These are phyloP conservation scores for Zaprionus lineosus DNA, from an alignment of 2,888 invertebrate species.

Conservation along the genomic window DNA sequence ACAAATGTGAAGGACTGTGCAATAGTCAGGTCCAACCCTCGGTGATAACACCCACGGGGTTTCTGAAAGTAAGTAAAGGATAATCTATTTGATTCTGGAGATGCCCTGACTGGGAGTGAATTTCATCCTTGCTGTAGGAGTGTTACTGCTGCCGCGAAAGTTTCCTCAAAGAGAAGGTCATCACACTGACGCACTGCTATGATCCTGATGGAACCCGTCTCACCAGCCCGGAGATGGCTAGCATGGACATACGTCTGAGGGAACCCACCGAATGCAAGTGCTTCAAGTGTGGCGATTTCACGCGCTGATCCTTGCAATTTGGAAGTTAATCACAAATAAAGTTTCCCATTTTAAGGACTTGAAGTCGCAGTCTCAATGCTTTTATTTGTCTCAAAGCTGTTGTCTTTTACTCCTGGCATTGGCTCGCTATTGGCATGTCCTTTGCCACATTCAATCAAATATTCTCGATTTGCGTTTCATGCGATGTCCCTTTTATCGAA, in stretches of 20 bases:
- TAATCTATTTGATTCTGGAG: too few species aligned
- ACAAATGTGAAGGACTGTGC: constrained; percentile 96
- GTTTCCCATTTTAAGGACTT: constrained; percentile 5
- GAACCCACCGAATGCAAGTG: constrained; percentile 96
- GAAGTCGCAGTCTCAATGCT: constrained; percentile 9
- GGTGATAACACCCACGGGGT: constrained; percentile 93
- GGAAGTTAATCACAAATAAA: constrained; percentile 25
- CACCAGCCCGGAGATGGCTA: constrained; percentile 87
- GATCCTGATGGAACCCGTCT: constrained; percentile 93
- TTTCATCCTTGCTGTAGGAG: constrained; percentile 86
- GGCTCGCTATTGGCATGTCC: too few species aligned
- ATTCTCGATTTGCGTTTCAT: too few species aligned
- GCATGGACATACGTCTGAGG: constrained; percentile 91
- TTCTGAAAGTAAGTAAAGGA: constrained; percentile 86
- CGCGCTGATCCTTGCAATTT: constrained; percentile 84
- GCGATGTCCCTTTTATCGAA: too few species aligned
- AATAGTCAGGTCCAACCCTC: constrained; percentile 96
- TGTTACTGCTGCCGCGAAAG: constrained; percentile 96
- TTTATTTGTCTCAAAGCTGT: background rate
- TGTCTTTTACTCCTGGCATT: background rate
- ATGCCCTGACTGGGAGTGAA: too few species aligned
- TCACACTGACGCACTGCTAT: constrained; percentile 92
- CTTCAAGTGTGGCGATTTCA: constrained; percentile 93
- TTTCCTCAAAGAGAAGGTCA: constrained; percentile 90
- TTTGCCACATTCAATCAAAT: too few species aligned